A percentile compares a stretch with the other conserved stretches of the same genome.
Conservation (phyloP, 1,140 invertebrate species). For the Caerostris extrusa region DNA sequence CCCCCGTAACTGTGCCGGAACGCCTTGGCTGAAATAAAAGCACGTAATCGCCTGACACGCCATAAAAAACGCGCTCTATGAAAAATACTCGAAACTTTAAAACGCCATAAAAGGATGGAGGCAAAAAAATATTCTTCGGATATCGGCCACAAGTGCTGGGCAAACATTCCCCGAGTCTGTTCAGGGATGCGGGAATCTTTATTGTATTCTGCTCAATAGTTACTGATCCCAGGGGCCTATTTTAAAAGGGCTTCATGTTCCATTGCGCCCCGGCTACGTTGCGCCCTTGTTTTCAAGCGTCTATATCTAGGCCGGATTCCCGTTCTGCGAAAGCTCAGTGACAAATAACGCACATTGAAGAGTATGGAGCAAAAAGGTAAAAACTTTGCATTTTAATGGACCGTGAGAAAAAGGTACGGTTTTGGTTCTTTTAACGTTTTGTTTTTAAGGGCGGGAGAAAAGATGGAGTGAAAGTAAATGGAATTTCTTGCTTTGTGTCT, state of each 20-base stretch:
- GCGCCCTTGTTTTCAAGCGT: slow-evolving; percentile 50
- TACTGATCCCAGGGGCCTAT: slow-evolving; percentile 72
- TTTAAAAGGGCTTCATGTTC: slow-evolving; percentile 76
- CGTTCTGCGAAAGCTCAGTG: not conserved
- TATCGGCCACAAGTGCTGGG: slow-evolving; percentile 58
- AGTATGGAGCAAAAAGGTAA: slow-evolving; percentile 11
- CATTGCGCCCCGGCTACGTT: slow-evolving; percentile 40
- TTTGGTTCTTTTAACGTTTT: not conserved
- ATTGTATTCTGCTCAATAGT: slow-evolving; percentile 75
- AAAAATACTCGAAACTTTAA: slow-evolving; percentile 77
- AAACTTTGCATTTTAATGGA: slow-evolving; percentile 68
- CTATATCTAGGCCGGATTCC: slow-evolving; percentile 19
- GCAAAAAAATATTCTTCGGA: slow-evolving; percentile 37
- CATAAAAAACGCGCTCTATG: slow-evolving; percentile 61
- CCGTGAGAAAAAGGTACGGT: slow-evolving; percentile 29
- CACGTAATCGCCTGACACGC: slow-evolving; percentile 63
- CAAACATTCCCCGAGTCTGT: slow-evolving; percentile 54
- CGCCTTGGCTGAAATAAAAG: slow-evolving; percentile 17
- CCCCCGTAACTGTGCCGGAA: not conserved
- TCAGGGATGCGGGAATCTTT: slow-evolving; percentile 70
- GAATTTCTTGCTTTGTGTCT: not conserved
- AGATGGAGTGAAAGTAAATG: not conserved
- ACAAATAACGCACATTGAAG: slow-evolving; percentile 60
- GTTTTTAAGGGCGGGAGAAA: not conserved
- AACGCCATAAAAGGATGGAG: slow-evolving; percentile 73